Base-by-base conservation (phyloP, 2,888 invertebrate genomes). In the Apotomis betuletana region DNA sequence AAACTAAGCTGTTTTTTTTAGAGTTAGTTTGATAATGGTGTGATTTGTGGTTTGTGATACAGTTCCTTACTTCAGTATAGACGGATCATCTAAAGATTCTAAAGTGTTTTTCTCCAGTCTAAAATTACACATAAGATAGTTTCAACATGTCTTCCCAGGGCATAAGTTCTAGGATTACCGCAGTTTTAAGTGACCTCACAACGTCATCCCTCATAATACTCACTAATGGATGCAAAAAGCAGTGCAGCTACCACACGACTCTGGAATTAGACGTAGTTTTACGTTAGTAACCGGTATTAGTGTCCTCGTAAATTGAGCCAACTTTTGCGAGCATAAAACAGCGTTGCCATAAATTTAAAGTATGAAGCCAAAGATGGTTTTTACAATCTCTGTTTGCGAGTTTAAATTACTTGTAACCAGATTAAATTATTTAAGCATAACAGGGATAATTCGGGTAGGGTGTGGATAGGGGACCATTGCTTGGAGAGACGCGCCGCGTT, bases 211-310 rank as follows among this genome's bases (percentile, higher is more conserved):
- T 72, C 67, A 63, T 68, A 72, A 72, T 59, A 59, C 68, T 59
- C 27, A n/a, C 58, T 72, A 72, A 72, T 72, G 72, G 63, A 58
- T 67, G 72, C 72, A 72, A 72, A 72, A 72, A 72, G 67, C 68
- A 67, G 62, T 36, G 67, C 51, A 67, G 46, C 54, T 54, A 70
- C 57, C 57, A 63, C 59, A 59, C 27, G 58, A 61, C 36, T 52
- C 67, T 55, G 54, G 67, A 62, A 72, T 72, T 68, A 72, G 62
- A 68, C 62, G 63, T 52, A 68, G 72, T 61, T 71, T 71, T 61
- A 52, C 58, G 55, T 60, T 61, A 67, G 61, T 55, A 49, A 57
- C 57, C 36, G 58, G 71, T 59, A 72, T 63, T 72, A 72, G 72
- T 59, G 72, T 63, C 72, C 57, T 63, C 67, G 67, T 72, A 72